phyloP scores from a whole-genome alignment of 2,797 vertebrate species.

The Acestrorhynchus altus region DNA sequence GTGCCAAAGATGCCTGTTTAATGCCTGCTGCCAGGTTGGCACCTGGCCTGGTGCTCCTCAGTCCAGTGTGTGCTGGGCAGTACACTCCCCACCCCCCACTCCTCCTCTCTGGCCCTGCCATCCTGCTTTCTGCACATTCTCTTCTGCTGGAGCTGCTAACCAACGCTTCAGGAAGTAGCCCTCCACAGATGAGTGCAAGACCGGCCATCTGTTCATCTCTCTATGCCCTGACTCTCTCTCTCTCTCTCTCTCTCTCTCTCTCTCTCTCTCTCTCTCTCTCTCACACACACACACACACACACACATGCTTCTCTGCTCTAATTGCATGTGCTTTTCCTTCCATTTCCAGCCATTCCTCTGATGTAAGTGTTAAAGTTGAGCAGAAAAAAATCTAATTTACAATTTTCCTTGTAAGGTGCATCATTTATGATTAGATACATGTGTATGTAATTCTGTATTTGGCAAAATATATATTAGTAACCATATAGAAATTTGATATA shows the following conservation, averaged over 20 bases:
- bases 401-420: not conserved
- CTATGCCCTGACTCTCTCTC: constrained; percentile 6
- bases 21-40: constrained; percentile 49
- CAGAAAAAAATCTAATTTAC: not conserved
- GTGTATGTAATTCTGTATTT: not conserved
- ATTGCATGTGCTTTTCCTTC: constrained; percentile 1
- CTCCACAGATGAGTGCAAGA: constrained; percentile 52
- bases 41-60: constrained; percentile 23
- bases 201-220: constrained; percentile 45
- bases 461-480: too few species aligned
- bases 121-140: not conserved
- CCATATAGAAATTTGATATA: too few species aligned
- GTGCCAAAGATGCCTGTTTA: constrained; percentile 45
- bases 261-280: constrained; percentile 17
- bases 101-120: constrained; percentile 18
- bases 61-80: constrained; percentile 26
- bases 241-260: constrained; percentile 7
- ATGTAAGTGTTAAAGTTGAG: not conserved
- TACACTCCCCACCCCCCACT: not conserved
- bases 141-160: constrained; percentile 39
- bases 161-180: constrained; percentile 52
- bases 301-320: not conserved
- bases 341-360: not conserved
- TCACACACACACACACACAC: not conserved
- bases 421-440: not conserved